Conservation (phyloP, 2,888 invertebrate genomes). For the Ommatoiulus sabulosus region DNA sequence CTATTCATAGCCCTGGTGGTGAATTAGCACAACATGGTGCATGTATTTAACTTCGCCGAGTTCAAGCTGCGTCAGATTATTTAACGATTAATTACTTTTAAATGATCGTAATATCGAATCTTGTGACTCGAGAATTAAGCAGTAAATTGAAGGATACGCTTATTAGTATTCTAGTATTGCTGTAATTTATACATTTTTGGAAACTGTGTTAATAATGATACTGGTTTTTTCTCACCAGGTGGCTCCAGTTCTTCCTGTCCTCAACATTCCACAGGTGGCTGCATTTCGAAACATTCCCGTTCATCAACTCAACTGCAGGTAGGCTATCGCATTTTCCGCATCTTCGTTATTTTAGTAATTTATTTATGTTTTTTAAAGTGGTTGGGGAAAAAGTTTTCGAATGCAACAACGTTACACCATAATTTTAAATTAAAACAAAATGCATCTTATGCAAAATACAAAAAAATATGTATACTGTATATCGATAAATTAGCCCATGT, state of each 20-base stretch:
- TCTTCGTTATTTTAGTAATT: background rate
- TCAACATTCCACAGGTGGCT: constrained; percentile 21
- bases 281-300: constrained; percentile 20
- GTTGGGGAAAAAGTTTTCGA: background rate
- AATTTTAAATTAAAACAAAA: too few species aligned
- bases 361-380: too few species aligned
- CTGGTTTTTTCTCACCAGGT: background rate
- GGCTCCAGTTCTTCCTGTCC: constrained; percentile 4
- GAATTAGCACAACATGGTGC: background rate
- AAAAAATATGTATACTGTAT: too few species aligned
- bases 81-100: background rate
- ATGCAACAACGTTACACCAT: too few species aligned
- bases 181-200: background rate
- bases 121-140: background rate
- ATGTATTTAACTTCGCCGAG: background rate
- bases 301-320: constrained; percentile 5
- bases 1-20: background rate
- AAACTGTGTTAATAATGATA: background rate
- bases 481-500: too few species aligned
- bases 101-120: background rate
- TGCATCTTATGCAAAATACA: too few species aligned
- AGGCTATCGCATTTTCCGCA: background rate
- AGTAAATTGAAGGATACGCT: background rate
- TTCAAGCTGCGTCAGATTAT: background rate
- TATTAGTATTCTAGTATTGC: background rate